Conservation (phyloP, 2,113 vertebrate genomes). For the Litocranius walleri region DNA sequence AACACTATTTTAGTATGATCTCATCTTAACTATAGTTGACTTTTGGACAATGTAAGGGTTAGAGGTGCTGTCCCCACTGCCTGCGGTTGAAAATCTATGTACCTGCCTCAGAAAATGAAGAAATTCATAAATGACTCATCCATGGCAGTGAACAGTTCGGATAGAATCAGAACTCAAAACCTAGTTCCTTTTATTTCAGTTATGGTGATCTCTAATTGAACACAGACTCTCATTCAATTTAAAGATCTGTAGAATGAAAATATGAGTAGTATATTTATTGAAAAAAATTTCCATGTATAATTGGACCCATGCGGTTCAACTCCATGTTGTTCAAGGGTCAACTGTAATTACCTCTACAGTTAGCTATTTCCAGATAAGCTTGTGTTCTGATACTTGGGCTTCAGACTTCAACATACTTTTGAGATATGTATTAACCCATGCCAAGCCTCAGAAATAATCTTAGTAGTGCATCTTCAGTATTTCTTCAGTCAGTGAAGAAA, state of each 20-base stretch:
- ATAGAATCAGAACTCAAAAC: neutral
- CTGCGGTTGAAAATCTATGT: neutral
- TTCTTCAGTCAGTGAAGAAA: neutral
- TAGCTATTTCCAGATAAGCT: neutral
- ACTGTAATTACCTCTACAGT: neutral
- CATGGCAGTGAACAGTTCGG: neutral
- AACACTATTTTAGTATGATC: neutral
- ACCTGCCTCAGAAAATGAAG: neutral
- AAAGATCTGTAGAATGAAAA: neutral
- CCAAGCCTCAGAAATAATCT: neutral
- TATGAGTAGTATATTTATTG: neutral
- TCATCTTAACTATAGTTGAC: neutral
- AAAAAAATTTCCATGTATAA: neutral
- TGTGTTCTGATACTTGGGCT: neutral
- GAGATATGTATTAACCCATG: neutral
- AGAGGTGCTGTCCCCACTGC: neutral
- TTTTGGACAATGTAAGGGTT: neutral
- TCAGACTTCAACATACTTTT: neutral
- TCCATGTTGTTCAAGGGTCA: neutral
- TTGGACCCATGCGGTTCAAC: neutral
- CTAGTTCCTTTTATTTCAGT: neutral
- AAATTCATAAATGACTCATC: neutral
- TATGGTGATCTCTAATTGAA: neutral
- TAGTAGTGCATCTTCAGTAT: neutral
- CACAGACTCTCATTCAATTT: neutral